phyloP scores from a whole-genome alignment of 2,113 vertebrate species.

The Podarcis cretensis region DNA sequence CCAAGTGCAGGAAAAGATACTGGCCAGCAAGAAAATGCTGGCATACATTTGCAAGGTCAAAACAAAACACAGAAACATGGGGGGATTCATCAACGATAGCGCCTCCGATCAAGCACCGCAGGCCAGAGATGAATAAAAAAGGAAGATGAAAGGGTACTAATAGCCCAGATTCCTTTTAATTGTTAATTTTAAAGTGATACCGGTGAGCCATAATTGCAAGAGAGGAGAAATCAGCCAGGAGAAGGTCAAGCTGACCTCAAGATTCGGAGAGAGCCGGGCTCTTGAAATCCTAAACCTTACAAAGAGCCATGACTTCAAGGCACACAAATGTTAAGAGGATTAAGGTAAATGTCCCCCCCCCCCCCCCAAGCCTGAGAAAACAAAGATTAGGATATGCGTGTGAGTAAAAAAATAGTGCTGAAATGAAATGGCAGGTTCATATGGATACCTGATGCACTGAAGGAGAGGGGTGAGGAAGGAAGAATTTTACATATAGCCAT shows the following conservation, averaged over 20 bases:
- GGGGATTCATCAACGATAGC: neutral
- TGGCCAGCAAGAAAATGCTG: neutral
- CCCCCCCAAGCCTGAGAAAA: constrained; percentile 72
- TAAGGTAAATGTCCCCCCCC: constrained; percentile 80
- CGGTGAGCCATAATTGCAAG: constrained; percentile 44
- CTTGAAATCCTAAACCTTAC: constrained; percentile 79
- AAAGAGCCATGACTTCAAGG: constrained; percentile 76
- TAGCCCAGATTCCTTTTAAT: neutral
- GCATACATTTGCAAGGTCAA: neutral
- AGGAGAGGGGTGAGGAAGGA: constrained; percentile 36
- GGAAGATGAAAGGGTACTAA: neutral
- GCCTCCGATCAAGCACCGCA: neutral
- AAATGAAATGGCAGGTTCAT: constrained; percentile 72
- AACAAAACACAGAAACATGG: neutral
- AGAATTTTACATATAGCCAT: constrained; percentile 34
- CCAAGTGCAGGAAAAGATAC: neutral
- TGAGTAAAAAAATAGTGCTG: constrained; percentile 58
- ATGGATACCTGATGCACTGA: constrained; percentile 53
- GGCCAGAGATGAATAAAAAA: neutral
- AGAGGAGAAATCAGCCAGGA: constrained; percentile 54
- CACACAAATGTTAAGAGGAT: constrained; percentile 79
- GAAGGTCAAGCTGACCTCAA: constrained; percentile 78
- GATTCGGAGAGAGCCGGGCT: constrained; percentile 69
- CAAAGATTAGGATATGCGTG: constrained; percentile 72
- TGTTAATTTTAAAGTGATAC: constrained; percentile 41